Conservation (phyloP, 2,888 invertebrate species). For the Mactromeris polynyma region DNA sequence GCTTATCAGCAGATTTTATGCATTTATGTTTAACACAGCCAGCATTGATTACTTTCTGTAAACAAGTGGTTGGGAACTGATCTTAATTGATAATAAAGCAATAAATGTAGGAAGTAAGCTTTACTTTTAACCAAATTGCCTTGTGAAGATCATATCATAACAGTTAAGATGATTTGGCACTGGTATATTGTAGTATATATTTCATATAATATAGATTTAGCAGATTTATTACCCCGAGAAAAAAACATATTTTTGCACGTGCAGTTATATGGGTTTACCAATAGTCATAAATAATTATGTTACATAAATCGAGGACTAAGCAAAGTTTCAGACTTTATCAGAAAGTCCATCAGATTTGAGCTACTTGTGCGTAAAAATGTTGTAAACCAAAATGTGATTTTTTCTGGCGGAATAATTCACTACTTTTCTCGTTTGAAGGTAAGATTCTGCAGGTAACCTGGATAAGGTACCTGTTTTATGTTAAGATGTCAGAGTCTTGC, state of each 20-base stretch:
- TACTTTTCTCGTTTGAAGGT: neutral
- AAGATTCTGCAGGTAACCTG: neutral
- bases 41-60: neutral
- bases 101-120: neutral
- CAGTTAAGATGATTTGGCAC: neutral
- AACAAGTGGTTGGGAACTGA: neutral
- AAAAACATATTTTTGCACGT: neutral
- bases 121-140: neutral
- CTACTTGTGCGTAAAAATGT: neutral
- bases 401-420: neutral
- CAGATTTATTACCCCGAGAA: neutral
- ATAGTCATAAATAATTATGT: neutral
- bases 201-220: neutral
- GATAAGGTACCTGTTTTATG: slow-evolving; percentile 5
- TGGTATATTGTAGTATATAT: neutral
- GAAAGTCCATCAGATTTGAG: neutral
- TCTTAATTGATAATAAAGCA: neutral
- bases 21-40: neutral
- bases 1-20: neutral
- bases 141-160: neutral
- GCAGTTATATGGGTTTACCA: neutral
- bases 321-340: slow-evolving; percentile 7
- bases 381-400: neutral
- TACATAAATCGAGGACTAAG: neutral
- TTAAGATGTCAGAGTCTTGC: neutral